Evolutionary conservation across 2,113 vertebrate genomes (phyloP).

Genomic region (Rhinopomastus cyanomelas): DNA sequence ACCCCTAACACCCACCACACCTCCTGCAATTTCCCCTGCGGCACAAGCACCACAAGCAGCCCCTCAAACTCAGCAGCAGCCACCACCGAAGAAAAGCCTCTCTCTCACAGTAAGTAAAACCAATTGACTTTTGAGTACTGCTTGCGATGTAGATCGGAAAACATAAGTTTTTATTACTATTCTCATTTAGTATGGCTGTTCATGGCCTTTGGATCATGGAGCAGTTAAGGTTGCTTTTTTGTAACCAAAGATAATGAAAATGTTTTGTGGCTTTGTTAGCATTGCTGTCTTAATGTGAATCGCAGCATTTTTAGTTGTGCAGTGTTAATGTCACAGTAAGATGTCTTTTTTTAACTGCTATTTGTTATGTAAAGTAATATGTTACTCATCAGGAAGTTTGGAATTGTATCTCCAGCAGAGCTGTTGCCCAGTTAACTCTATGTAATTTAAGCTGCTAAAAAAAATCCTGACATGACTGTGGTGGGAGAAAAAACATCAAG

Average conservation of each 20-base stretch:
- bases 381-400: background rate
- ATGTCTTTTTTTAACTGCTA: background rate
- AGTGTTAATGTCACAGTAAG: background rate
- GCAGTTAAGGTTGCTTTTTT: background rate
- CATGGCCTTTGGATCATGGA: background rate
- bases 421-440: background rate
- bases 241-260: background rate
- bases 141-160: background rate
- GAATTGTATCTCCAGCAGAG: background rate
- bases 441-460: background rate
- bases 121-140: background rate
- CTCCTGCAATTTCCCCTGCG: conserved; percentile 78
- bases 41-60: conserved; percentile 82
- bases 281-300: background rate
- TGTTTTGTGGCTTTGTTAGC: background rate
- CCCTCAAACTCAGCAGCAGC: conserved; percentile 82
- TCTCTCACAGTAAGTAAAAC: conserved; percentile 86
- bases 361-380: background rate
- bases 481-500: background rate
- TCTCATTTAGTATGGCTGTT: background rate
- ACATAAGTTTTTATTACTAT: background rate
- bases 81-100: conserved; percentile 88
- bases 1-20: conserved; percentile 84
- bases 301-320: background rate
- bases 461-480: background rate